Conservation (phyloP, 2,113 vertebrate species). For the Ceuthmochares aereus region DNA sequence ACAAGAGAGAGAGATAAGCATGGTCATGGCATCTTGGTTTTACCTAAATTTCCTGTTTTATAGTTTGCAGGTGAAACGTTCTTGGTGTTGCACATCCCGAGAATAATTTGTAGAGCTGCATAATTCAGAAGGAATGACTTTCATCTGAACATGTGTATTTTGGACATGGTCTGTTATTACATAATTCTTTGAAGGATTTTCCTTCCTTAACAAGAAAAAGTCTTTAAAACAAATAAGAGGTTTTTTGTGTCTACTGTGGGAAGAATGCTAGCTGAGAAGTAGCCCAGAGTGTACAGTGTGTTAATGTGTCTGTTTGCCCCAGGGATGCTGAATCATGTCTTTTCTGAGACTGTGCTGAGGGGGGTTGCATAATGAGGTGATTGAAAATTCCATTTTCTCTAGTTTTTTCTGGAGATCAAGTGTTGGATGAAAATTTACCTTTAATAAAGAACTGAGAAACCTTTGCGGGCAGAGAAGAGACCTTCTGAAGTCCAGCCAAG, state of each 20-base stretch:
- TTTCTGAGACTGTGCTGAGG: neutral
- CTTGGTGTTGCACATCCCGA: neutral
- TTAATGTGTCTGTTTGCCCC: neutral
- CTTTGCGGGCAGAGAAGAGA: neutral
- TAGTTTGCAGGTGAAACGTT: neutral
- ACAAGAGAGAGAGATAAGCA: neutral
- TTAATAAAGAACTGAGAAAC: neutral
- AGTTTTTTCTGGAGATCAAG: neutral
- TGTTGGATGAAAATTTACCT: neutral
- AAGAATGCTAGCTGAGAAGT: neutral
- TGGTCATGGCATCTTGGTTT: slow-evolving; percentile 13
- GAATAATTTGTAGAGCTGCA: neutral
- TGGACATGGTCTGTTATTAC: neutral
- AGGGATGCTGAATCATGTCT: neutral
- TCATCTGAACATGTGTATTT: neutral
- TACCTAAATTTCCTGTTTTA: neutral
- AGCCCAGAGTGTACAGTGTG: neutral
- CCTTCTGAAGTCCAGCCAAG: neutral
- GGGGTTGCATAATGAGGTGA: neutral
- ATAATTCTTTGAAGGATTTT: neutral
- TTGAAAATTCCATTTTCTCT: neutral
- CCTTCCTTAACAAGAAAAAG: neutral
- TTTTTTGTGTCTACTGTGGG: neutral
- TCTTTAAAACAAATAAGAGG: neutral
- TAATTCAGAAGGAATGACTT: neutral